Conservation (phyloP, 2,113 vertebrate genomes). For the Chamaetylas fuelleborni region DNA sequence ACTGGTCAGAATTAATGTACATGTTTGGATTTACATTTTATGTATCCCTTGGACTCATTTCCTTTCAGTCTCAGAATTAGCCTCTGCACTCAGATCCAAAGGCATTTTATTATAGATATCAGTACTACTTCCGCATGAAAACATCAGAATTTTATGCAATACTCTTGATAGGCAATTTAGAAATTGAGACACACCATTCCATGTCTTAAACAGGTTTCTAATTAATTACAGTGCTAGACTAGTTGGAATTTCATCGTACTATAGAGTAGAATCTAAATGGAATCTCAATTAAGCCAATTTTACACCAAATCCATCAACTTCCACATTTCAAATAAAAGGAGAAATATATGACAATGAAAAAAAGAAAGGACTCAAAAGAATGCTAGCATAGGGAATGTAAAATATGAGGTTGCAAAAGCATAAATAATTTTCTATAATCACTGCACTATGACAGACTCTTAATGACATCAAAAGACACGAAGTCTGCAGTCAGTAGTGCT, state of each 20-base stretch:
- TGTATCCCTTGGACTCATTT: not conserved
- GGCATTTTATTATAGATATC: not conserved
- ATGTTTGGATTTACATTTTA: not conserved
- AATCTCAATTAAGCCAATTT: slow-evolving; percentile 25
- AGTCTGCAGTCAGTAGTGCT: not conserved
- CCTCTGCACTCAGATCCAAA: not conserved
- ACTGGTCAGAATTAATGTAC: not conserved
- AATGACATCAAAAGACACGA: not conserved
- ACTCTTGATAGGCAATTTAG: not conserved
- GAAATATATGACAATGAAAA: not conserved
- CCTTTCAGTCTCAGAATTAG: not conserved
- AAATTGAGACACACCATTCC: slow-evolving; percentile 9
- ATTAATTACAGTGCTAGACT: slow-evolving; percentile 9
- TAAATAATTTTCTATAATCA: not conserved
- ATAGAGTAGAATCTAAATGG: not conserved
- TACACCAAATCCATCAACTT: not conserved
- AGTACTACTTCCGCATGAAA: not conserved
- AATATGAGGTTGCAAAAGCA: not conserved
- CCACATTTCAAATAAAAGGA: not conserved
- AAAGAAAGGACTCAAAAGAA: not conserved
- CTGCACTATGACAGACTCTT: not conserved
- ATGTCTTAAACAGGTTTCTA: slow-evolving; percentile 10
- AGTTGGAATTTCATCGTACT: not conserved
- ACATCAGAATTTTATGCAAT: slow-evolving; percentile 1
- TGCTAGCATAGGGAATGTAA: not conserved